phyloP scores from a whole-genome alignment of 2,113 vertebrate genomes.

The Tragulus kanchil region DNA sequence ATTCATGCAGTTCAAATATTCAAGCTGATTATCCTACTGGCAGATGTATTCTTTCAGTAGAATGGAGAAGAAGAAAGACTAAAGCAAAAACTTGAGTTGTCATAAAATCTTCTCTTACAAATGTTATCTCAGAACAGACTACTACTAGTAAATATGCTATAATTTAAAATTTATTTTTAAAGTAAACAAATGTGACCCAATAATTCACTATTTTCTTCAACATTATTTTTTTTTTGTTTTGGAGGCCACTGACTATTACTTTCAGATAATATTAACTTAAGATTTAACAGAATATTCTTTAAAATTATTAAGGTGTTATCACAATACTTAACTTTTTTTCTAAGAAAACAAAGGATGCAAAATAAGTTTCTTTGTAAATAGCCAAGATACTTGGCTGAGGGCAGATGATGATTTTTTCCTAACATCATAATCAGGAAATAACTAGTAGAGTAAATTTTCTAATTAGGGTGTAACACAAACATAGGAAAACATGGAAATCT shows the following conservation, averaged over 20 bases:
- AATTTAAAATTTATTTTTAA: constrained; percentile 4
- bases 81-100: neutral
- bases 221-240: neutral
- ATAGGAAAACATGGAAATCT: neutral
- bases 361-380: constrained; percentile 41
- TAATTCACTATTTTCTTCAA: neutral
- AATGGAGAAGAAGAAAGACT: constrained; percentile 46
- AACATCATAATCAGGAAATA: constrained; percentile 36
- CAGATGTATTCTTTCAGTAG: neutral
- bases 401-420: neutral
- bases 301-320: neutral
- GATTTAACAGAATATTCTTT: neutral
- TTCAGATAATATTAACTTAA: neutral
- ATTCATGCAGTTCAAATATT: constrained; percentile 69
- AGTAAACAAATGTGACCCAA: neutral
- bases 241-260: neutral
- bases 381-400: neutral
- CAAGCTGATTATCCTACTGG: constrained; percentile 13
- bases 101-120: neutral
- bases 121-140: neutral
- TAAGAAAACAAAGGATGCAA: constrained; percentile 7
- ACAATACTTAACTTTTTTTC: constrained; percentile 38
- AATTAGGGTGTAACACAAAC: neutral
- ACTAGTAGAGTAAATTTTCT: neutral
- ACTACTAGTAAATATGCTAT: neutral